Conservation (phyloP, 2,797 vertebrate species). For the Scomberomorus guttatus region DNA sequence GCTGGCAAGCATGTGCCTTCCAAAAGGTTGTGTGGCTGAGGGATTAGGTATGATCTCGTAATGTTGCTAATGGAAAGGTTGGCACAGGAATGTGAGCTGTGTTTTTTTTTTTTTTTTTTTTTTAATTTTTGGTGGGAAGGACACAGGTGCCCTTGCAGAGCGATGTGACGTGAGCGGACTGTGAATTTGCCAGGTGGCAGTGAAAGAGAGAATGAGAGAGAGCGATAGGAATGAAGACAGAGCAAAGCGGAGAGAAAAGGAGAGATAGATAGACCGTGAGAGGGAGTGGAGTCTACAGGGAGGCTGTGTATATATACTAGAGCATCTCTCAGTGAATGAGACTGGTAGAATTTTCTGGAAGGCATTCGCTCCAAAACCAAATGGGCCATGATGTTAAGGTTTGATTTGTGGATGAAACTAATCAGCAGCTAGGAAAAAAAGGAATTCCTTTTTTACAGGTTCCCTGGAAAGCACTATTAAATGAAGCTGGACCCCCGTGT, state of each 20-base stretch:
- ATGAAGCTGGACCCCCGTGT: slow-evolving; percentile 61
- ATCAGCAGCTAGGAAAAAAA: slow-evolving; percentile 52
- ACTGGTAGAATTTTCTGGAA: slow-evolving; percentile 75
- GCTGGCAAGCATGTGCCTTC: slow-evolving; percentile 70
- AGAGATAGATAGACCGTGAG: slow-evolving; percentile 73
- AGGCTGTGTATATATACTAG: slow-evolving; percentile 75
- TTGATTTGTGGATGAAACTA: slow-evolving; percentile 67
- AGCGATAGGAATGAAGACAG: slow-evolving; percentile 73
- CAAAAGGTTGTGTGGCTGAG: slow-evolving; percentile 72
- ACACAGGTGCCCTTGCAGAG: slow-evolving; percentile 91
- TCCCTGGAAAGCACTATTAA: slow-evolving; percentile 58
- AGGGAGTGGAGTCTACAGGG: slow-evolving; percentile 75
- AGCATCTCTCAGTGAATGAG: slow-evolving; percentile 70
- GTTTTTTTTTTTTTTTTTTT: slow-evolving; percentile 57
- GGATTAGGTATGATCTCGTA: slow-evolving; percentile 83
- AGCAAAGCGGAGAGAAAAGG: slow-evolving; percentile 78
- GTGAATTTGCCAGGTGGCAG: slow-evolving; percentile 90
- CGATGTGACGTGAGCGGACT: slow-evolving; percentile 89
- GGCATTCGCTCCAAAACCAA: slow-evolving; percentile 44
- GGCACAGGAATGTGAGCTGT: slow-evolving; percentile 82
- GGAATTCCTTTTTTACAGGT: slow-evolving; percentile 41
- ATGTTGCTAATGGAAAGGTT: slow-evolving; percentile 86
- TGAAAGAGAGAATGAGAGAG: slow-evolving; percentile 78
- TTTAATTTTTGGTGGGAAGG: slow-evolving; percentile 82
- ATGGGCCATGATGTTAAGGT: slow-evolving; percentile 48